These are phyloP conservation scores for Cheilosia soror DNA, from an alignment of 2,888 invertebrate genomes.

Conservation along the genomic window DNA sequence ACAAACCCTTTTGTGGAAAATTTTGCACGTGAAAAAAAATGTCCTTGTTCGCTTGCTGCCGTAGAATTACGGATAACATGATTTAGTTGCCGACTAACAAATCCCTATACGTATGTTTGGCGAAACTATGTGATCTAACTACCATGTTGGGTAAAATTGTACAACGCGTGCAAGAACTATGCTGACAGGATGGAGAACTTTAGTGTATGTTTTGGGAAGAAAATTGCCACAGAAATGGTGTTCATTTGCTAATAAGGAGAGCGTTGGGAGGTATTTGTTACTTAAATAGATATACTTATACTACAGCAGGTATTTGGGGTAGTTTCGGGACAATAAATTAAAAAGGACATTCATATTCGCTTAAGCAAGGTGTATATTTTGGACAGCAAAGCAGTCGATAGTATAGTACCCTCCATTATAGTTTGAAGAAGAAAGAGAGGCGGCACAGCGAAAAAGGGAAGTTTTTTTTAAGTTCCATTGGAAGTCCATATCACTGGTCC, in stretches of 20 bases:
- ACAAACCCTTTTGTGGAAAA: constrained; percentile 8
- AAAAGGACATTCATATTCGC: neutral
- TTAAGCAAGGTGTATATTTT: no score
- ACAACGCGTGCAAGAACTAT: neutral
- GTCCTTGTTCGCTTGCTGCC: constrained; percentile 3
- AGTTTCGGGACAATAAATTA: neutral
- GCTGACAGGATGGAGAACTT: constrained; percentile 1
- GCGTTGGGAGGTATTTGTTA: neutral
- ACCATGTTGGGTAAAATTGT: constrained; percentile 3
- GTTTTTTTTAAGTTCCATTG: no score
- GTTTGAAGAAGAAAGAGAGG: no score
- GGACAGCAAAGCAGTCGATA: no score
- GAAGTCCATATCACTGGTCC: no score
- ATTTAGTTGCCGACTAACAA: constrained; percentile 6
- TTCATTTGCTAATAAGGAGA: neutral
- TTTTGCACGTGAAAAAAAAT: neutral
- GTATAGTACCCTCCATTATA: no score
- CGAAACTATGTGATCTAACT: constrained; percentile 12
- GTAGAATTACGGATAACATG: neutral
- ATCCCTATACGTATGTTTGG: constrained; percentile 8
- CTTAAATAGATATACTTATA: neutral
- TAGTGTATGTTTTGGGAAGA: neutral
- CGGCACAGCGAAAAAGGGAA: no score
- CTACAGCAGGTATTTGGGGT: neutral
- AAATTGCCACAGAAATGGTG: neutral